Percentiles rank a stretch among this genome's conserved stretches.
These are phyloP conservation scores for Abrostola tripartita DNA, from an alignment of 2,888 invertebrate genomes.

Conservation along the genomic window DNA sequence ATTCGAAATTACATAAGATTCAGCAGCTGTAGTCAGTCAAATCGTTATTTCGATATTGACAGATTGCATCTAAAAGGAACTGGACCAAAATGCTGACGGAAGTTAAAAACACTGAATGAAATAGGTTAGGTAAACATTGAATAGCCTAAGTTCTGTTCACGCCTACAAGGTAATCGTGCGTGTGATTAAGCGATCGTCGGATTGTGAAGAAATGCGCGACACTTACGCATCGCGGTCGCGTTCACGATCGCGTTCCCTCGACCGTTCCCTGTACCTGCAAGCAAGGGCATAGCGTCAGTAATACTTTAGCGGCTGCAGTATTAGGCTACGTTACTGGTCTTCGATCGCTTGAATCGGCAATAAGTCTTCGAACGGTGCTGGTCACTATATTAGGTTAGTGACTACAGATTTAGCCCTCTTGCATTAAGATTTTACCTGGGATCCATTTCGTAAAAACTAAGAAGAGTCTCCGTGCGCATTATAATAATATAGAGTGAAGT, in stretches of 20 bases:
- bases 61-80: background rate
- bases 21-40: background rate
- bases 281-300: conserved; percentile 61
- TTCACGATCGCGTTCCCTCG: conserved; percentile 91
- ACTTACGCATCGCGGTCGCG: conserved; percentile 89
- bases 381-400: too few relatives aligned
- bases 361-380: too few relatives aligned
- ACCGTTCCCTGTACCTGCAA: conserved; percentile 91
- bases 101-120: conserved; percentile 25
- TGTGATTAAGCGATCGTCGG: conserved; percentile 30
- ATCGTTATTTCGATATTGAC: background rate
- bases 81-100: background rate
- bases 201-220: conserved; percentile 52
- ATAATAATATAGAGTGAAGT: background rate
- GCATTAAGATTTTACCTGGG: too few relatives aligned
- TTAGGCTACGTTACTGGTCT: conserved; percentile 10
- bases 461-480: background rate
- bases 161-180: conserved; percentile 39
- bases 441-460: too few relatives aligned
- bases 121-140: conserved; percentile 11
- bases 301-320: conserved; percentile 31
- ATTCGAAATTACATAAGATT: background rate
- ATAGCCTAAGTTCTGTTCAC: conserved; percentile 35
- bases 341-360: too few relatives aligned
- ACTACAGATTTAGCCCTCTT: too few relatives aligned